phyloP scores from a whole-genome alignment of 1,140 invertebrate species.

The Neotoxoptera formosana region DNA sequence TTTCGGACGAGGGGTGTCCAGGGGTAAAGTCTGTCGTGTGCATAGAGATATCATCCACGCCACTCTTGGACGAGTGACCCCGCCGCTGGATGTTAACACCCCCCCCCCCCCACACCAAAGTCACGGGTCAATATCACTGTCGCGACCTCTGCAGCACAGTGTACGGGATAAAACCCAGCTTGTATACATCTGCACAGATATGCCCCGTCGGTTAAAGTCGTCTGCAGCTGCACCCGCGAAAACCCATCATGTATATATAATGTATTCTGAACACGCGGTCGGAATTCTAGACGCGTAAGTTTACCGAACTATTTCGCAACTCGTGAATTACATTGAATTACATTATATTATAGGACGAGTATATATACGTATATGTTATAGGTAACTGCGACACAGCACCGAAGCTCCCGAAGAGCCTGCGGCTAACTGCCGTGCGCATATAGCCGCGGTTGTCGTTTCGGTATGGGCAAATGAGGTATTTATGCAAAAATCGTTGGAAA shows the following conservation, averaged over 20 bases:
- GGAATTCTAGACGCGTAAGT: not conserved
- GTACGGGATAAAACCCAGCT: not conserved
- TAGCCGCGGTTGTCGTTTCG: not conserved
- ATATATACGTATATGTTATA: no score
- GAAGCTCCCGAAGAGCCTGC: not conserved
- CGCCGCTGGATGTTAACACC: no score
- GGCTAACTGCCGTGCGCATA: no score
- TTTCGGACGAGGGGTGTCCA: not conserved
- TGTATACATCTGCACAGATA: no score
- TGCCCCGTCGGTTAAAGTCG: not conserved
- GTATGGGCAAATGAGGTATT: not conserved
- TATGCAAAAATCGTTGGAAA: not conserved
- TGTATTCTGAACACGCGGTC: slow-evolving; percentile 5
- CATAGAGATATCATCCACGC: not conserved
- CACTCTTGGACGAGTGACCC: no score
- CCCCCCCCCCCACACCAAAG: no score
- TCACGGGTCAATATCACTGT: not conserved
- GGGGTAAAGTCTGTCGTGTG: not conserved
- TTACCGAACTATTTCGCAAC: not conserved
- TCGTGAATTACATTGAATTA: no score
- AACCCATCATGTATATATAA: not conserved
- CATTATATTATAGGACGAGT: not conserved
- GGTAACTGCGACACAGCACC: no score
- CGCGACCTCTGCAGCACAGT: not conserved
- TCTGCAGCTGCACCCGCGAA: not conserved